Evolutionary conservation across 2,797 vertebrate genomes (phyloP).

Genomic region (Danio tinwini): DNA sequence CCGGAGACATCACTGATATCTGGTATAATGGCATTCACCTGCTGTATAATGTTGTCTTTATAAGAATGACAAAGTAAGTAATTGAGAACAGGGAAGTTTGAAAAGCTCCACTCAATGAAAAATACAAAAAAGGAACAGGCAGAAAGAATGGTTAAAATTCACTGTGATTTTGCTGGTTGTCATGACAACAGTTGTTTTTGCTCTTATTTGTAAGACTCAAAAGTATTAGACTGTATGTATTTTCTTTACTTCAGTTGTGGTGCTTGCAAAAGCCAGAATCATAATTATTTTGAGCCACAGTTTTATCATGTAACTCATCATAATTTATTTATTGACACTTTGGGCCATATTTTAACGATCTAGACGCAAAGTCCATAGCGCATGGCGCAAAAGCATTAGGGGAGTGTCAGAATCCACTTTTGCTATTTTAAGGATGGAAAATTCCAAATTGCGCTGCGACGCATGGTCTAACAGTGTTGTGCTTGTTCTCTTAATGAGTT

Average conservation of each 20-base stretch:
- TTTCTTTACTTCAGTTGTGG: not conserved
- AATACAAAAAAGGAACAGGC: not conserved
- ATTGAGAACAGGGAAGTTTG: not conserved
- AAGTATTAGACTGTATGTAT: not conserved
- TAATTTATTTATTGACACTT: not conserved
- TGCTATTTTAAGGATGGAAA: no score
- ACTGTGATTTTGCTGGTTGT: not conserved
- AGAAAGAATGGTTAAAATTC: not conserved
- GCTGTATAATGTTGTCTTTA: slow-evolving; percentile 12
- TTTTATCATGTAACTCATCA: not conserved
- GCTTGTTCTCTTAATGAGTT: no score
- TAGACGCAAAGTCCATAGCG: no score
- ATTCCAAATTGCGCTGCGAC: no score
- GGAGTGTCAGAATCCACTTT: no score
- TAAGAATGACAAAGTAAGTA: not conserved
- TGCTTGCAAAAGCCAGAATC: not conserved
- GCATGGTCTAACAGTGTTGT: no score
- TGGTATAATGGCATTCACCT: slow-evolving; percentile 3
- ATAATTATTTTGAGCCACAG: not conserved
- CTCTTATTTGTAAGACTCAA: not conserved
- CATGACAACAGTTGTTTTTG: not conserved
- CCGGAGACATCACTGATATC: not conserved
- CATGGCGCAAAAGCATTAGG: no score
- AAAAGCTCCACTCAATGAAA: not conserved
- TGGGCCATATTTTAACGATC: no score